These are phyloP conservation scores for Agonopterix heracliana DNA, from an alignment of 2,888 invertebrate genomes.

Conservation along the genomic window DNA sequence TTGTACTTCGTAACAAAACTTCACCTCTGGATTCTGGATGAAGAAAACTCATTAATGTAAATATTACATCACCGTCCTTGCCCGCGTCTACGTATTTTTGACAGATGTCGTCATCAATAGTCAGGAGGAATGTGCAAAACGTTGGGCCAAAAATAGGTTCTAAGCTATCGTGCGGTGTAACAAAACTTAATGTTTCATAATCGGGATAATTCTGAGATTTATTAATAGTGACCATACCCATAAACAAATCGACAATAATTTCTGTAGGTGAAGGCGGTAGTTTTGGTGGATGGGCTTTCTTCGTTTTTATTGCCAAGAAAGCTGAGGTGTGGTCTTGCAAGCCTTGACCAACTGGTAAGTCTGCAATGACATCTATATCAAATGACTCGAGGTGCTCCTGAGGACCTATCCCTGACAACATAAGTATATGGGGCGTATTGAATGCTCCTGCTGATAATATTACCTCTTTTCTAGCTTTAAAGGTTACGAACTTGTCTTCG, in stretches of 20 bases:
- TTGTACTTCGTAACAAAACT: background rate
- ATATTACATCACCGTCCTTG: background rate
- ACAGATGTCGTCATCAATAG: background rate
- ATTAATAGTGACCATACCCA: background rate
- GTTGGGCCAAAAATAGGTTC: constrained; percentile 49
- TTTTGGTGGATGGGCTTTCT: background rate
- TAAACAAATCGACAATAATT: background rate
- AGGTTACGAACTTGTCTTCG: constrained; percentile 27
- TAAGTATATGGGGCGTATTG: constrained; percentile 65
- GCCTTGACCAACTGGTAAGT: constrained; percentile 65
- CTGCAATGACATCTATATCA: constrained; percentile 42
- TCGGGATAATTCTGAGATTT: background rate
- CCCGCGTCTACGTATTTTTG: background rate
- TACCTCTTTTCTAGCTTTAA: constrained; percentile 59
- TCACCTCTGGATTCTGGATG: background rate
- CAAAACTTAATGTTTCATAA: background rate
- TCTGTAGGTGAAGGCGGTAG: background rate
- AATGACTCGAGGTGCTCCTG: constrained; percentile 38
- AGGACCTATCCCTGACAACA: constrained; percentile 72
- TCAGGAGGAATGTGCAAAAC: background rate
- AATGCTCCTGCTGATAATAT: constrained; percentile 68
- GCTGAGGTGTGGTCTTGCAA: constrained; percentile 68
- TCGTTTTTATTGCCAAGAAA: constrained; percentile 27
- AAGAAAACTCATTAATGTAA: background rate
- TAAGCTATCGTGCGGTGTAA: background rate